These are phyloP conservation scores for Acanthiza pusilla DNA, from an alignment of 2,797 vertebrate genomes.

Conservation along the genomic window DNA sequence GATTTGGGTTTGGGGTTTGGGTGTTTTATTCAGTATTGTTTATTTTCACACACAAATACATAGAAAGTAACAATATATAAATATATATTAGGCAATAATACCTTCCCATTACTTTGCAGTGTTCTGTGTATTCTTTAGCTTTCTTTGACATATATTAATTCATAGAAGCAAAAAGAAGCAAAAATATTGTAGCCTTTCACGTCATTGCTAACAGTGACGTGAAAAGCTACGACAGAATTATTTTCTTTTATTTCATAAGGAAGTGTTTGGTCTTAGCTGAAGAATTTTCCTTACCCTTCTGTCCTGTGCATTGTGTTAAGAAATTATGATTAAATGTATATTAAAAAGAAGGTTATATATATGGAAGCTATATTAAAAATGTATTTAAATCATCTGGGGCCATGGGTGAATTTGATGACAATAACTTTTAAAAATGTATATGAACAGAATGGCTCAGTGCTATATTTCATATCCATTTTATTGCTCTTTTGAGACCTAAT, in stretches of 20 bases:
- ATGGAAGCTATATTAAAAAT: not conserved
- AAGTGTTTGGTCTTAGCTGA: not conserved
- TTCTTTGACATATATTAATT: not conserved
- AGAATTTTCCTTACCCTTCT: not conserved
- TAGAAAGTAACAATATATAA: not conserved
- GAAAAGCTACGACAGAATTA: not conserved
- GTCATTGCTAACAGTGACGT: not conserved
- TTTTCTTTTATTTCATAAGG: not conserved
- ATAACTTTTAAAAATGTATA: not conserved
- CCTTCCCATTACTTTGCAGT: not conserved
- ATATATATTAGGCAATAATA: not conserved
- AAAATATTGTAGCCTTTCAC: no score
- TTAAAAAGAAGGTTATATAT: not conserved
- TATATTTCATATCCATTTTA: constrained; percentile 23
- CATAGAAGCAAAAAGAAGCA: not conserved
- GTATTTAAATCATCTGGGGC: not conserved
- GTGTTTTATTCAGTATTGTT: not conserved
- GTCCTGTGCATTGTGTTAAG: not conserved
- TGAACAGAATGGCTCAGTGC: not conserved
- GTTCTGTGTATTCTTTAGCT: not conserved
- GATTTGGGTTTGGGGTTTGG: not conserved
- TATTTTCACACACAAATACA: not conserved
- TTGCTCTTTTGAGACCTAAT: constrained; percentile 47
- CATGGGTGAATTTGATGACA: not conserved
- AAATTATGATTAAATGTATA: not conserved